phyloP scores from a whole-genome alignment of 23 tunicate genomes.

The Styela clava region DNA sequence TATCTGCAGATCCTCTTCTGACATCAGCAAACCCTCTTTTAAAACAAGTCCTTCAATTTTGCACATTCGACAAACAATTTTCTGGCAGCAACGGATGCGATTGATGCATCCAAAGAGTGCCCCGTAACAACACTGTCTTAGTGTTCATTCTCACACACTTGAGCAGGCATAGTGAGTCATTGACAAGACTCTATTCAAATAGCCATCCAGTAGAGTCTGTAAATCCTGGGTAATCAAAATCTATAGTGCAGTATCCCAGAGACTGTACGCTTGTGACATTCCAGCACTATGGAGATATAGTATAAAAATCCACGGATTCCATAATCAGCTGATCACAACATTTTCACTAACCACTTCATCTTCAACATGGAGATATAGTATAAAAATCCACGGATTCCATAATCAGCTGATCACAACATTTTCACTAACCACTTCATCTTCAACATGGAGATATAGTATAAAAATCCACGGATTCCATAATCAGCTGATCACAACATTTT shows the following conservation, averaged over 20 bases:
- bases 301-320: constrained; percentile 37
- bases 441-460: constrained; percentile 28
- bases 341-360: not conserved
- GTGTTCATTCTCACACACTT: constrained; percentile 39
- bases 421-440: not conserved
- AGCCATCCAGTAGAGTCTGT: constrained; percentile 81
- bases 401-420: not conserved
- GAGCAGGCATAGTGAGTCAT: constrained; percentile 41
- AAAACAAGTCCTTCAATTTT: constrained; percentile 51
- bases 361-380: constrained; percentile 29
- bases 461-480: constrained; percentile 39
- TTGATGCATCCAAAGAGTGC: constrained; percentile 70
- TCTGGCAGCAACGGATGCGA: constrained; percentile 50
- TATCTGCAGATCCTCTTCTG: constrained; percentile 35
- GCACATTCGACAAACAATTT: not conserved
- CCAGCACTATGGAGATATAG: constrained; percentile 85
- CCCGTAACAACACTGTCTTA: constrained; percentile 59
- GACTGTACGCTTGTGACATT: constrained; percentile 43
- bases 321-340: not conserved
- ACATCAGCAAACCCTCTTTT: constrained; percentile 64
- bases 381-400: constrained; percentile 30
- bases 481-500: not conserved
- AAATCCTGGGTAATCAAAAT: constrained; percentile 86
- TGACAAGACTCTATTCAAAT: constrained; percentile 46
- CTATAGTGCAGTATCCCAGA: constrained; percentile 46